Base-by-base conservation (phyloP, 2,113 vertebrate species). In the Serilophus lunatus region DNA sequence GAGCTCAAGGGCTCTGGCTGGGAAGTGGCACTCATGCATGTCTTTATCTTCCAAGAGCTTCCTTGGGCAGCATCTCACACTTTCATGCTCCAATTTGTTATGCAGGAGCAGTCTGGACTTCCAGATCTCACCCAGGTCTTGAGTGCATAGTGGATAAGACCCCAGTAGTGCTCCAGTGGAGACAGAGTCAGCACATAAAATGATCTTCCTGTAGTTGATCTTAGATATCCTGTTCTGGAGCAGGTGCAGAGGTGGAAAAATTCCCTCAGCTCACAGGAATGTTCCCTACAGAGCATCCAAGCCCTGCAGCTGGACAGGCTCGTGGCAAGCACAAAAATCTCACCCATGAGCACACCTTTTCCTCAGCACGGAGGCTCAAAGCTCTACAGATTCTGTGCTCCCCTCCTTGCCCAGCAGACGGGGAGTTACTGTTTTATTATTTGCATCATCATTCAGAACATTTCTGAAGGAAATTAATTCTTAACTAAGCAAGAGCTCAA, bases 341-440 rank as follows among this genome's bases (percentile, higher is more conserved):
- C 63, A 12, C 16, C n/a, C n/a, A 10, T 0, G 2, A 40, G 38
- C 8, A 6, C 1, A 71, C 3, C 53, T 40, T 13, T 29, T 2
- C 56, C 31, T 75, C 12, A 72, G 23, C 59, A 76, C 24, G 29
- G 51, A 71, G 29, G 49, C 49, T 88, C 3, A 1, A 26, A 56
- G 29, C 77, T 66, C 12, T 9, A 18, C 45, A 54, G 54, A 29
- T 42, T 50, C 40, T 42, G 9, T 0, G 0, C 15, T 68, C 38
- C 22, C 36, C 23, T 69, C 54, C 63, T 9, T 6, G 3, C 45
- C n/a, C 56, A 69, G 57, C 60, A n/a, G 35, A 61, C 59, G 15
- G 38, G 31, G 45, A 90, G 74, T 59, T 63, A 63, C 17, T 6
- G 1, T 10, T 25, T 3, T 56, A 84, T 56, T 64, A 60, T 9